Evolutionary conservation across 2,888 invertebrate genomes (phyloP), one percentile per base, ranked within the genome.

Genomic region (Siphlonurus alternatus): DNA sequence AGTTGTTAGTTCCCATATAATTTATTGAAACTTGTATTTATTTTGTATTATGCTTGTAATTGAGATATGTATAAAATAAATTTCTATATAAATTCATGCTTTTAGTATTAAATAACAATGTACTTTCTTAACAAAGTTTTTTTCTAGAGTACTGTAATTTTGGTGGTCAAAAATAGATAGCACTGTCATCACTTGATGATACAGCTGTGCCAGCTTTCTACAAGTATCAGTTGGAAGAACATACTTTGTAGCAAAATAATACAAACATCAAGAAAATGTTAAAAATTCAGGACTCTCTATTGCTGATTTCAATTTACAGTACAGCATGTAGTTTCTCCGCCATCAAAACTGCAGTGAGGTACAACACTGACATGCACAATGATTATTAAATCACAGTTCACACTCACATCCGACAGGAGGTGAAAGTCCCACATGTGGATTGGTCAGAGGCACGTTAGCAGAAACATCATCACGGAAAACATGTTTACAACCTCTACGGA

Each of bases 401-500:
- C 76, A 73, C 66, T 74, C 74, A 59, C 77, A 74, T 1, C 74
- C 65, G 0, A 76, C 69, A 7, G 87, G 73, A 1, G 82, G 81
- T 71, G 85, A 5, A n/a, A 56, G 22, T 10, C 56, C 56, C 7
- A 56, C 80, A 72, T 94, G 94, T 0, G 90, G 87, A 74, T 89
- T 89, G 10, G 86, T 73, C 59, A 93, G 75, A 2, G 81, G 80
- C 2, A 73, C 75, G 63, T 75, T 76, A 23, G 65, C 66, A 25
- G 72, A 69, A 0, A 78, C 75, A 22, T 82, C 81, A 62, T 74
- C 68, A 1, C 63, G 24, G 61, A 70, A 70, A 20, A 66, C 24
- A 54, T 70, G 70, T 19, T 80, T 80, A 74, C 92, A 92, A 1
- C 84, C 82, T 70, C 84, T 80, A 64, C 89, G 82, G 73, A 95